Conservation (phyloP, 2,797 vertebrate genomes). For the Esox masquinongy region DNA sequence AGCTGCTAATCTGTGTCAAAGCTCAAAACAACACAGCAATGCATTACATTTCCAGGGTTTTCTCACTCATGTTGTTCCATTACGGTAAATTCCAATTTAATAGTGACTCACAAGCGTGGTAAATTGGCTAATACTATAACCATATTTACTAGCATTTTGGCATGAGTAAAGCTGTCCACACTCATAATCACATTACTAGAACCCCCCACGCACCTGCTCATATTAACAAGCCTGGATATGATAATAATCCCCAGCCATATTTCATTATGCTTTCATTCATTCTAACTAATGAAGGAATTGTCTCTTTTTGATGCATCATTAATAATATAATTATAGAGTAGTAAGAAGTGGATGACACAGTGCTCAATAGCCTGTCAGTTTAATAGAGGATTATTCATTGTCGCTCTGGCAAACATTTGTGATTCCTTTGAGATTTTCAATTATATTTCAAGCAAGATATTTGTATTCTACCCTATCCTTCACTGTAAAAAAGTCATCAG, state of each 20-base stretch:
- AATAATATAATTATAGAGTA: constrained; percentile 46
- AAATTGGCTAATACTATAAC: constrained; percentile 70
- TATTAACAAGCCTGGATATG: constrained; percentile 60
- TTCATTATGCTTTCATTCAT: constrained; percentile 68
- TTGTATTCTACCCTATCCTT: neutral
- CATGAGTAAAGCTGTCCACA: constrained; percentile 66
- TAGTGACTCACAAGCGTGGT: constrained; percentile 59
- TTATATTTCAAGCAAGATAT: neutral
- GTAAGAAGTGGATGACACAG: constrained; percentile 55
- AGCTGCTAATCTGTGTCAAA: constrained; percentile 52
- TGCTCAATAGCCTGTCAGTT: constrained; percentile 44
- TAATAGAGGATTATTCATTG: constrained; percentile 47
- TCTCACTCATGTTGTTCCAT: constrained; percentile 47
- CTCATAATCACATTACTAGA: constrained; percentile 76
- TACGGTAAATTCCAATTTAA: constrained; percentile 60
- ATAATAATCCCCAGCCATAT: constrained; percentile 68
- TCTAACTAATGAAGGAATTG: constrained; percentile 63
- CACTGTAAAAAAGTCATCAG: no score
- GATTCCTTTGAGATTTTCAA: neutral
- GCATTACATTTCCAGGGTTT: constrained; percentile 44
- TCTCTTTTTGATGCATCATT: constrained; percentile 55
- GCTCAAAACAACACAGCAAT: constrained; percentile 40
- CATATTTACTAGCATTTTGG: constrained; percentile 63
- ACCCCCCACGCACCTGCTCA: constrained; percentile 54
- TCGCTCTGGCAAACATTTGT: neutral